Evolutionary conservation across 2,888 invertebrate species (phyloP).

Genomic region (Drosophila barbarae): DNA sequence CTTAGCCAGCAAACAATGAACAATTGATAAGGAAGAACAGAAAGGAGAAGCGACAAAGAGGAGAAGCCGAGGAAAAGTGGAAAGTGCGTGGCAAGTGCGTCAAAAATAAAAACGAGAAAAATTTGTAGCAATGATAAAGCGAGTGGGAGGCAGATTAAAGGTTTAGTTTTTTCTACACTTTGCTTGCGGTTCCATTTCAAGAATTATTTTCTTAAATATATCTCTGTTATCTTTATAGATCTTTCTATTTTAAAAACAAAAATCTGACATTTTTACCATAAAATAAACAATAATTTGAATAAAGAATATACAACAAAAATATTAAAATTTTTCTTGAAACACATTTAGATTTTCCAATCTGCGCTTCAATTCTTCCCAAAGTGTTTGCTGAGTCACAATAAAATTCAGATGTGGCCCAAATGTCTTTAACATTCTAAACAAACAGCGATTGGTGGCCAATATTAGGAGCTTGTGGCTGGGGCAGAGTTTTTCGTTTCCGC

Average conservation of each 20-base stretch:
- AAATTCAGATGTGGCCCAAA: slow-evolving; percentile 9
- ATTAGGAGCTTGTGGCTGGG: slow-evolving; percentile 8
- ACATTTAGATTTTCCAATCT: background rate
- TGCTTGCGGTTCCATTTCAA: background rate
- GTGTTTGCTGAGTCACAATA: background rate
- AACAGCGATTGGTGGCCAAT: slow-evolving; percentile 9
- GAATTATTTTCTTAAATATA: background rate
- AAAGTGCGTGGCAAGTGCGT: slow-evolving; percentile 59
- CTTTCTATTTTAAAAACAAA: background rate
- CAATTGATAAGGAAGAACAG: slow-evolving; percentile 64
- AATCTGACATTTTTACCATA: background rate
- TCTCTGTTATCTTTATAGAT: background rate
- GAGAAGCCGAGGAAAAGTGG: slow-evolving; percentile 44
- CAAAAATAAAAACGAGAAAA: slow-evolving; percentile 4
- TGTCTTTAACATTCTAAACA: slow-evolving; percentile 14
- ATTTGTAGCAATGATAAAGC: slow-evolving; percentile 7
- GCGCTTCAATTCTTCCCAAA: background rate
- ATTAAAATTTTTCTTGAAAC: background rate
- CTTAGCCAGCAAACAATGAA: slow-evolving; percentile 54
- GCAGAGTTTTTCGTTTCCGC: background rate
- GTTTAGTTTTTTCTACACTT: background rate
- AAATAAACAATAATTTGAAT: background rate
- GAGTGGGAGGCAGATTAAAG: background rate
- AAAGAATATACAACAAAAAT: background rate
- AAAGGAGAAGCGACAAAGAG: slow-evolving; percentile 43